A percentile compares a stretch with the other conserved stretches of the same genome.
These are phyloP conservation scores for Hyposoter dolosus DNA, from an alignment of 2,888 invertebrate species.

Conservation along the genomic window DNA sequence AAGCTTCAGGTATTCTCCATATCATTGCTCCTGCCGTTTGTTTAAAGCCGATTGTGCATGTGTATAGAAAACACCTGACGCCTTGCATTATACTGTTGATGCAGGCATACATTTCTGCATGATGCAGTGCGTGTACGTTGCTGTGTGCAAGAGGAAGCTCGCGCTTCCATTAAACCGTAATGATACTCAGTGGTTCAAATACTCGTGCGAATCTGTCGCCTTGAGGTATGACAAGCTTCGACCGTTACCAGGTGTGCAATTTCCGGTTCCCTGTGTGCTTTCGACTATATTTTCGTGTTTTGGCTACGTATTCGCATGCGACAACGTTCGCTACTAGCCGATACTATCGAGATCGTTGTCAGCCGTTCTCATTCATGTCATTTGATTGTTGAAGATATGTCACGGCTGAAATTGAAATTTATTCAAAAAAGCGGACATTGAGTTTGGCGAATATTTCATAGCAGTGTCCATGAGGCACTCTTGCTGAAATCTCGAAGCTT, in stretches of 20 bases:
- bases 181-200: slow-evolving; percentile 14
- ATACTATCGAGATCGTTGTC: not conserved
- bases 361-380: not conserved
- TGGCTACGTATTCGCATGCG: not conserved
- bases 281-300: not conserved
- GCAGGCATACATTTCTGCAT: slow-evolving; percentile 22
- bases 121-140: slow-evolving; percentile 17
- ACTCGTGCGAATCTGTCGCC: slow-evolving; percentile 15
- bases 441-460: not conserved
- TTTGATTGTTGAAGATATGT: not conserved
- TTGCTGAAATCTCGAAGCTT: slow-evolving; percentile 58
- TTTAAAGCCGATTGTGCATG: slow-evolving; percentile 16
- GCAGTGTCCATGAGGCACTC: slow-evolving; percentile 14
- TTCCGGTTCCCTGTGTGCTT: slow-evolving; percentile 27
- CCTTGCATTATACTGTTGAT: slow-evolving; percentile 22
- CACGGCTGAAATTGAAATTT: not conserved
- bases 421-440: not conserved
- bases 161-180: slow-evolving; percentile 35
- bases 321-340: not conserved
- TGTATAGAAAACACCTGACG: slow-evolving; percentile 23
- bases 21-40: slow-evolving; percentile 29
- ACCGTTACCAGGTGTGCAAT: slow-evolving; percentile 12
- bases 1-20: slow-evolving; percentile 15
- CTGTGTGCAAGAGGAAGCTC: slow-evolving; percentile 21
- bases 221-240: not conserved